These are phyloP conservation scores for Apus apus DNA, from an alignment of 2,113 vertebrate species.

Conservation along the genomic window DNA sequence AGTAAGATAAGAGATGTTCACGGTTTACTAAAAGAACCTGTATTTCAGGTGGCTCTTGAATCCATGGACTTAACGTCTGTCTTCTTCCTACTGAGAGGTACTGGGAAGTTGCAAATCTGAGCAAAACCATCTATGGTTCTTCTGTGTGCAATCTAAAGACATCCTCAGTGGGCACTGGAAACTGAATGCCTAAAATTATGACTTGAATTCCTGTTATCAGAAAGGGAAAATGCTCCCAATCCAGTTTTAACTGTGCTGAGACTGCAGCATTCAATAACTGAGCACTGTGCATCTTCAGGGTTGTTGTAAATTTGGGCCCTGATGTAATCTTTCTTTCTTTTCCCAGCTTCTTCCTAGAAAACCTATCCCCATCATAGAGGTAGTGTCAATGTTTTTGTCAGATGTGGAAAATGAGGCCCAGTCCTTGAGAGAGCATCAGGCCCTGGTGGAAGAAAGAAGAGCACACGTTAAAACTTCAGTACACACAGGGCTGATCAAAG, in stretches of 20 bases:
- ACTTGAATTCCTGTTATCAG: slow-evolving; percentile 22
- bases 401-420: neutral
- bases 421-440: neutral
- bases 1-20: neutral
- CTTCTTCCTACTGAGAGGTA: neutral
- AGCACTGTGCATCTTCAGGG: neutral
- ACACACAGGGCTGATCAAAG: neutral
- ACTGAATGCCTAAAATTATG: slow-evolving; percentile 7
- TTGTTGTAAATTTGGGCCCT: neutral
- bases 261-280: neutral
- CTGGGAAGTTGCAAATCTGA: neutral
- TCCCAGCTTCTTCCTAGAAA: neutral
- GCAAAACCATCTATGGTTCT: neutral
- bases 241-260: slow-evolving; percentile 23
- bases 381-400: neutral
- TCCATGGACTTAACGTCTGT: neutral
- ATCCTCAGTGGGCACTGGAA: neutral
- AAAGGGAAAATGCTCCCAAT: slow-evolving; percentile 24
- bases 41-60: neutral
- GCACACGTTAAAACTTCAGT: fast-evolving
- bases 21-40: neutral
- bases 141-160: neutral
- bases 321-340: neutral
- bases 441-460: neutral
- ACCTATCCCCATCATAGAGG: neutral